These are phyloP conservation scores for Drosophila pandora DNA, from an alignment of 1,140 invertebrate species.

Conservation along the genomic window DNA sequence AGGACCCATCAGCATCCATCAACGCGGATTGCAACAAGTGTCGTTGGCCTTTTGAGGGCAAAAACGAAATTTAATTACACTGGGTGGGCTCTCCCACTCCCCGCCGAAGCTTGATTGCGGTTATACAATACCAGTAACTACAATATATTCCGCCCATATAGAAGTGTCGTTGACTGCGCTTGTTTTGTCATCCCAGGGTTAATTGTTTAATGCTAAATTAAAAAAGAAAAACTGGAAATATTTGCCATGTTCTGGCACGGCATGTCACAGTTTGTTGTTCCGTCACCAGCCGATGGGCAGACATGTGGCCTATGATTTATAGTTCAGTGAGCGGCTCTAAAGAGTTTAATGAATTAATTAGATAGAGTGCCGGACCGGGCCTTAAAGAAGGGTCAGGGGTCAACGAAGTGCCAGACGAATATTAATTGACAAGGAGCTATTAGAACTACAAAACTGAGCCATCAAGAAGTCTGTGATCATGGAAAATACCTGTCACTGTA, in stretches of 20 bases:
- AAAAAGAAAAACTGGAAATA: constrained; percentile 31
- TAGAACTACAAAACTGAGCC: neutral
- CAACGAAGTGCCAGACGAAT: constrained; percentile 45
- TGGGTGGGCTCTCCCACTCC: constrained; percentile 19
- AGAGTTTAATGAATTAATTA: constrained; percentile 54
- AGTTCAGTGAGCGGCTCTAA: constrained; percentile 13
- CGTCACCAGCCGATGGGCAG: constrained; percentile 35
- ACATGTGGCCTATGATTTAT: constrained; percentile 42
- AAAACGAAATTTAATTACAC: constrained; percentile 47
- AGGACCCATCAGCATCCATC: constrained; percentile 15
- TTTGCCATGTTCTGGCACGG: constrained; percentile 51
- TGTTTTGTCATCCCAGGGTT: constrained; percentile 51
- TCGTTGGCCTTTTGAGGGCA: constrained; percentile 68
- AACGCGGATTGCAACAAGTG: constrained; percentile 55
- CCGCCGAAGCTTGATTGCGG: constrained; percentile 36
- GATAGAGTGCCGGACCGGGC: neutral
- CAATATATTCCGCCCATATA: constrained; percentile 3
- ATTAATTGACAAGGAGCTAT: neutral
- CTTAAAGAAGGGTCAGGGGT: constrained; percentile 22
- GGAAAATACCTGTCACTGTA: constrained; percentile 18
- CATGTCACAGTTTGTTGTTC: constrained; percentile 53
- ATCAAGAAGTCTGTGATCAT: neutral
- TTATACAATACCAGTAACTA: constrained; percentile 56
- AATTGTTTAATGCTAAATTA: constrained; percentile 72
- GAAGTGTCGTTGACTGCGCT: constrained; percentile 63